Conservation (phyloP, 2,113 vertebrate species). For the Mustelus asterias region DNA sequence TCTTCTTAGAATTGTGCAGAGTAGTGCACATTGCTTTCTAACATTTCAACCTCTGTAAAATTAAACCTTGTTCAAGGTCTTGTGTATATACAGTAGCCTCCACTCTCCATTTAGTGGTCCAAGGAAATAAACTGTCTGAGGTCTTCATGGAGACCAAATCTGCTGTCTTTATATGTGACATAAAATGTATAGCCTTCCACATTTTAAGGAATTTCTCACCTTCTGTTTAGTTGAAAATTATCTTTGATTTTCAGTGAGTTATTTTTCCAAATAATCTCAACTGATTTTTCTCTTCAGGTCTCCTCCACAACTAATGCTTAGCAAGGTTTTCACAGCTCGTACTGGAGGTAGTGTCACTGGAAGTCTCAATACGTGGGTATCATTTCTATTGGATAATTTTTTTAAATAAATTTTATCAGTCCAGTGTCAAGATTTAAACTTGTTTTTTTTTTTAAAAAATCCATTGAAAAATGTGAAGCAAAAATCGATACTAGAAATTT, state of each 20-base stretch:
- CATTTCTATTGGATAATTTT: background rate
- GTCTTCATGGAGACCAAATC: background rate
- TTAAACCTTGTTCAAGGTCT: background rate
- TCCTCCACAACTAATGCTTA: conserved; percentile 95
- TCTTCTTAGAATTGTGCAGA: background rate
- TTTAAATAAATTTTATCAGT: background rate
- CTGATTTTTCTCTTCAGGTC: conserved; percentile 59
- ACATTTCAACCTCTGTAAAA: background rate
- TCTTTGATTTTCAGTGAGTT: background rate
- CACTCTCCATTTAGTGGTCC: background rate
- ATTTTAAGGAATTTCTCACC: background rate
- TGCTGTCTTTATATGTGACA: background rate
- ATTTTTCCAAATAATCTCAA: background rate
- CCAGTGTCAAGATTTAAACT: background rate
- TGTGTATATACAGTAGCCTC: background rate
- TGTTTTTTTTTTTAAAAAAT: background rate
- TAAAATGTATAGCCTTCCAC: background rate
- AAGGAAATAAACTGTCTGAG: background rate
- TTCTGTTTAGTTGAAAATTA: background rate
- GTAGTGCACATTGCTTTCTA: background rate
- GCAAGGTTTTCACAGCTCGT: conserved; percentile 95
- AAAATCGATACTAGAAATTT: background rate
- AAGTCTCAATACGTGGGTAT: conserved; percentile 92
- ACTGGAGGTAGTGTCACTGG: conserved; percentile 92
- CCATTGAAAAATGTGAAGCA: background rate